These are phyloP conservation scores for Neocrepidodera transversa DNA, from an alignment of 2,888 invertebrate genomes.

Conservation along the genomic window DNA sequence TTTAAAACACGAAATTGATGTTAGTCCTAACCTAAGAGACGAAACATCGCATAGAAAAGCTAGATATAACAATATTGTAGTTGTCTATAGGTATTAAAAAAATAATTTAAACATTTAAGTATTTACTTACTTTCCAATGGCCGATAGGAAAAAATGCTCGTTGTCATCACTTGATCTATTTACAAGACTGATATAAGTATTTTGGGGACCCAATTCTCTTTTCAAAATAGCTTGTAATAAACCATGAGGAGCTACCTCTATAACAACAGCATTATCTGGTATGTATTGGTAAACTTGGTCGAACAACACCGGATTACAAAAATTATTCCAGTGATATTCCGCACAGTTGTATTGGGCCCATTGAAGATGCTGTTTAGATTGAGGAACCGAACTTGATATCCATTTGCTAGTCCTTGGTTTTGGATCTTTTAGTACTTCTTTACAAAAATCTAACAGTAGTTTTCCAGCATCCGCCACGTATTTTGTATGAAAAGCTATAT, in stretches of 20 bases:
- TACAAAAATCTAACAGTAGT: conserved; percentile 68
- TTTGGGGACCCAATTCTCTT: conserved; percentile 70
- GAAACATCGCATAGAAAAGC: too few relatives aligned
- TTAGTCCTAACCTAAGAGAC: too few relatives aligned
- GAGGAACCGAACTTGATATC: conserved; percentile 79
- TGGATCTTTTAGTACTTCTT: conserved; percentile 69
- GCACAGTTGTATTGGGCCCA: conserved; percentile 72
- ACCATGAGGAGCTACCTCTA: conserved; percentile 88
- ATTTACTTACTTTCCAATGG: conserved; percentile 49
- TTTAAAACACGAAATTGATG: too few relatives aligned
- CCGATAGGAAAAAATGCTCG: conserved; percentile 58
- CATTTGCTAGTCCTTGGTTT: conserved; percentile 76
- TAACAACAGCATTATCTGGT: conserved; percentile 77
- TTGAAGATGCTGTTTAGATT: conserved; percentile 70
- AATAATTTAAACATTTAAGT: too few relatives aligned
- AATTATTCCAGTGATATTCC: conserved; percentile 88
- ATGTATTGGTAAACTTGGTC: conserved; percentile 82
- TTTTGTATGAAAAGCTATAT: conserved; percentile 84
- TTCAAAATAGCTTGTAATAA: conserved; percentile 83
- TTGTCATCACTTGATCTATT: conserved; percentile 72
- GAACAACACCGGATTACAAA: conserved; percentile 72
- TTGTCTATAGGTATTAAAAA: too few relatives aligned
- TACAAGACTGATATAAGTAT: conserved; percentile 73
- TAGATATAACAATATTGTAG: too few relatives aligned
- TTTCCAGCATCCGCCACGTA: conserved; percentile 73